Conservation (phyloP, 2,888 invertebrate species). For the Nebria salina region DNA sequence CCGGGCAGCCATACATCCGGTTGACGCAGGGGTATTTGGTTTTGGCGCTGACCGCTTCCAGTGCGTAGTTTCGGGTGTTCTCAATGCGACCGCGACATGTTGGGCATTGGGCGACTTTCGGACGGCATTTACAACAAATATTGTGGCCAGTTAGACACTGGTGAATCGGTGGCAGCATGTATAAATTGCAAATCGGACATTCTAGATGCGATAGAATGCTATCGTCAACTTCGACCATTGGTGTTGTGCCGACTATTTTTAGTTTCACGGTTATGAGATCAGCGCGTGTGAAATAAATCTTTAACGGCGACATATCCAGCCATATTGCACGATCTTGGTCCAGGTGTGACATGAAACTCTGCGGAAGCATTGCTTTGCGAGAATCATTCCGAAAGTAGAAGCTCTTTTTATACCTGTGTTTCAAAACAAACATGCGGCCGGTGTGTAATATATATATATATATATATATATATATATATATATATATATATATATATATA, state of each 20-base stretch:
- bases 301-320: constrained; percentile 54
- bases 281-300: constrained; percentile 48
- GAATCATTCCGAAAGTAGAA: constrained; percentile 55
- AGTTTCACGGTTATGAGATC: constrained; percentile 42
- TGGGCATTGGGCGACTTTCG: constrained; percentile 56
- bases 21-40: constrained; percentile 56
- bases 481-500: too few species aligned
- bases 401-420: constrained; percentile 50
- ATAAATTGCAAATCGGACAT: constrained; percentile 57
- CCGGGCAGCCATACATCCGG: constrained; percentile 50
- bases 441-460: too few species aligned
- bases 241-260: constrained; percentile 19
- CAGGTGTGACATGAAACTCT: constrained; percentile 40
- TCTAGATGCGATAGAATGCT: constrained; percentile 56
- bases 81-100: constrained; percentile 56
- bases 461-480: too few species aligned
- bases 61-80: constrained; percentile 56
- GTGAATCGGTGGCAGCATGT: constrained; percentile 58
- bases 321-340: constrained; percentile 45
- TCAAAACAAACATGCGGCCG: too few species aligned
- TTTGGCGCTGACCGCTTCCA: constrained; percentile 55
- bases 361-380: constrained; percentile 48
- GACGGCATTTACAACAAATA: constrained; percentile 56
- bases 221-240: constrained; percentile 52
- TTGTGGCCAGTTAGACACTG: constrained; percentile 58